phyloP scores from a whole-genome alignment of 2,797 vertebrate genomes.

The Ispidina picta region DNA sequence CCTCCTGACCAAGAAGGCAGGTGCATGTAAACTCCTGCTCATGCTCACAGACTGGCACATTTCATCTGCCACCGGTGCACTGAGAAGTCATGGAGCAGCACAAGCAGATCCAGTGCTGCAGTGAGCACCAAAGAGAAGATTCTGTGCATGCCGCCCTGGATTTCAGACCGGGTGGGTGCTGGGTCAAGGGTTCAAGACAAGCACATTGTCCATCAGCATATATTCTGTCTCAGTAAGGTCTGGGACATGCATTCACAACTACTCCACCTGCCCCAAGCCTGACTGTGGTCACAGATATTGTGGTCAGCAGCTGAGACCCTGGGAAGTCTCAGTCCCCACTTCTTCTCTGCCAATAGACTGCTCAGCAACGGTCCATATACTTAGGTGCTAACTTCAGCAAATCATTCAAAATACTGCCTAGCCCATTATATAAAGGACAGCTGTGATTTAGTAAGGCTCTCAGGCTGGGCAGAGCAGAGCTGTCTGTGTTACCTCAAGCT shows the following conservation, averaged over 20 bases:
- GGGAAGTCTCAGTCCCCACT: neutral
- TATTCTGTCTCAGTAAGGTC: neutral
- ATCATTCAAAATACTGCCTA: conserved; percentile 9
- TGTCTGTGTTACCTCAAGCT: conserved; percentile 51
- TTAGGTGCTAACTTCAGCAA: neutral
- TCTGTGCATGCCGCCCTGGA: too few relatives aligned
- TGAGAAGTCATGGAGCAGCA: neutral
- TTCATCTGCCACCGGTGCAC: fast-evolving
- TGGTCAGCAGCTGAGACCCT: neutral
- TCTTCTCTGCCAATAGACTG: neutral
- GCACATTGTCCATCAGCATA: too few relatives aligned
- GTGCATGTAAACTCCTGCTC: neutral
- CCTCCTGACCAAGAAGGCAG: neutral
- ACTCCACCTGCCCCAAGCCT: neutral
- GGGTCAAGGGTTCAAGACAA: neutral
- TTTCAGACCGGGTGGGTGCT: neutral
- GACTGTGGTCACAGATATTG: neutral
- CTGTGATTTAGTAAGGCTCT: conserved; percentile 35
- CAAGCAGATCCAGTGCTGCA: fast-evolving
- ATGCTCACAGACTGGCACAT: too few relatives aligned
- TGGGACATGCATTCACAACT: neutral
- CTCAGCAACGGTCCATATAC: neutral
- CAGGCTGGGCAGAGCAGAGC: neutral
- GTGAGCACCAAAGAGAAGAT: neutral
- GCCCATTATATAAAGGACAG: neutral